Evolutionary conservation across 1,140 invertebrate species (phyloP), one percentile per base, ranked within the genome.

Genomic region (Sycophila sp.): DNA sequence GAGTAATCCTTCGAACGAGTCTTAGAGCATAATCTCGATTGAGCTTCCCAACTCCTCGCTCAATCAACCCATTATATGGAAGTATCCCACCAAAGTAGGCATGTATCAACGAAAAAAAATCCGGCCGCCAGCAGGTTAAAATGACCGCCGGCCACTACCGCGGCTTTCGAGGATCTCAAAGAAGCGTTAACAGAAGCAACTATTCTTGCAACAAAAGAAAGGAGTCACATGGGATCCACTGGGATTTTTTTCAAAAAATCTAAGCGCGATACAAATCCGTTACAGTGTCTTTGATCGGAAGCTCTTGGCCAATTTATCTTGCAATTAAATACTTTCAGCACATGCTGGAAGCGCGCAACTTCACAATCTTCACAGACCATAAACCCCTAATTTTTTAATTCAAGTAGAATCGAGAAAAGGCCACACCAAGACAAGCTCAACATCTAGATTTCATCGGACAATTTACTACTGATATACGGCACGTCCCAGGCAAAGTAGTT

Each of bases 301-400:
- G 63, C 28, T 82, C 1, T 13, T 56, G 10, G 78, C 80, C 40
- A n/a, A 62, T 79, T 4, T 83, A 78, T 67, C 36, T 64, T 40
- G 74, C 75, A 17, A 65, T 85, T 19, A 72, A 72, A 40, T 53
- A 82, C 58, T 83, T 83, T 65, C 24, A 62, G 17, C 76, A 80
- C 34, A 56, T 77, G 47, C 17, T 86, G n/a, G 79, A 85, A 73
- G 79, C 75, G 10, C 51, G 77, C 36, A 30, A 62, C 1, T 78
- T 83, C 28, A 69, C 68, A 4, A 73, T 85, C 6, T 81, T 59
- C 28, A 86, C 82, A 0, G 85, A 87, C 49, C 86, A 87, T 59
- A 82, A 82, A 63, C 85, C 85, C 0, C 68, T 87, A 0, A 77
- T 64, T 2, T 82, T 73, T 56, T 77, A 76, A 1, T 85, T 56